Base-by-base conservation (phyloP, 2,888 invertebrate species). In the Eupithecia abbreviata region DNA sequence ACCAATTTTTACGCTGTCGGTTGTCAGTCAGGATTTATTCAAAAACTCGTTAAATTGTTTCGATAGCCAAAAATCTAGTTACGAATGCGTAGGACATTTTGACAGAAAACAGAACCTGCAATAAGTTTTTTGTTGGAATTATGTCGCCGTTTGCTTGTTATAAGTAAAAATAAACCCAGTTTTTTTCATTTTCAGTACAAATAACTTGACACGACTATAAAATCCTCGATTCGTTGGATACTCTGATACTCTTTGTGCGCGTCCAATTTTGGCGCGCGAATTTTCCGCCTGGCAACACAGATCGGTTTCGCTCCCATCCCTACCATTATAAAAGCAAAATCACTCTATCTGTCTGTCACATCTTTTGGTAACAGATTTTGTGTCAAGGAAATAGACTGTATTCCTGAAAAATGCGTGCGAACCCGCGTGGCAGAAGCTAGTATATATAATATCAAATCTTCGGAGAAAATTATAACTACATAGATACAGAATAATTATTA, bases 251-350 rank as follows among this genome's bases (percentile, higher is more conserved):
- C 45, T 30, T 41, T 42, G 69, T 51, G 42, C 30, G 43, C 51
- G 42, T 68, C 30, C 43, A 55, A 51, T 73, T 66, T 70, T 68
- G 42, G 55, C 73, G 47, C 58, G 66, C 71, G 47, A 47, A 71
- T 76, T 76, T 71, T 71, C 58, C 77, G 72, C 74, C 66, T 75
- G 77, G 62, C 75, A 68, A 73, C 69, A 72, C 30, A 12, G 73
- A 67, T 30, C 62, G 62, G 62, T 62, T 62, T 30, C 30, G 18
- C 58, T 30, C 10, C 30, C 9, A 18, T 18, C 58, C 30, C 62
- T 10, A 30, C 30, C 9, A 58, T 10, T 62, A 10, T 0, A 62
- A 62, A 62, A 62, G 3, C 12, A 30, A 62, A 62, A 30, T 10
- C 18, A 62, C 62, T 58, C 9, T 58, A 18, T 18, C 18, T 62